Evolutionary conservation across 2,888 invertebrate genomes (phyloP).

Genomic region (Cephalotes varians): DNA sequence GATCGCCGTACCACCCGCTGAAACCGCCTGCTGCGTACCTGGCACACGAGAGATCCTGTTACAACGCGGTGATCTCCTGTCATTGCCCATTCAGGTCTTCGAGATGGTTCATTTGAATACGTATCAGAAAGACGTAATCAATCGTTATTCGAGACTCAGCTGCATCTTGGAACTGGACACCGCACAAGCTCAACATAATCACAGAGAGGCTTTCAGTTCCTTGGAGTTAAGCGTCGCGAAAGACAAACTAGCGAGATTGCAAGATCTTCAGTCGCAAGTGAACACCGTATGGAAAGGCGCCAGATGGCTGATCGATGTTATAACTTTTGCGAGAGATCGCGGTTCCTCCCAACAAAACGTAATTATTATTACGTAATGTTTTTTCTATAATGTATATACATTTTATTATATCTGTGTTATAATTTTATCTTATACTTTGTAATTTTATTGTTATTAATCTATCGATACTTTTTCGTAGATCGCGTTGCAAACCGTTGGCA

Average conservation of each 20-base stretch:
- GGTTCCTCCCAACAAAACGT: constrained; percentile 82
- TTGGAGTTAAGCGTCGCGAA: constrained; percentile 95
- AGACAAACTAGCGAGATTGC: constrained; percentile 93
- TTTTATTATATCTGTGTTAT: not conserved
- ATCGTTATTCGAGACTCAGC: constrained; percentile 96
- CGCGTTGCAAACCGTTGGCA: constrained; percentile 77
- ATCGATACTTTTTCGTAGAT: constrained; percentile 55
- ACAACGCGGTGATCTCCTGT: constrained; percentile 94
- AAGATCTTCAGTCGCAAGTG: constrained; percentile 94
- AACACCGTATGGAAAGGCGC: constrained; percentile 97
- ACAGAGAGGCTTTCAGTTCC: constrained; percentile 97
- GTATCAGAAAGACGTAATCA: constrained; percentile 96
- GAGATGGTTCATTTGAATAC: constrained; percentile 98
- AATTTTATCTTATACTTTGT: not conserved
- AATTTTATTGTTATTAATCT: not conserved
- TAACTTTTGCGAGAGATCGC: constrained; percentile 96
- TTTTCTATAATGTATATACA: not conserved
- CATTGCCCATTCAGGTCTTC: constrained; percentile 96
- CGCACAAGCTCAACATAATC: constrained; percentile 96
- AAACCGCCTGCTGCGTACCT: constrained; percentile 96
- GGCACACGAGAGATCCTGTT: constrained; percentile 94
- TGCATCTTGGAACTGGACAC: constrained; percentile 97
- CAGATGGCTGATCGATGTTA: constrained; percentile 98
- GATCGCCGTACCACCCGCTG: constrained; percentile 96
- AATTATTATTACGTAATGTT: constrained; percentile 60